Percentiles rank a stretch among this genome's conserved stretches.
Evolutionary conservation across 2,888 invertebrate genomes (phyloP).

Genomic region (Pyrochroa serraticornis): DNA sequence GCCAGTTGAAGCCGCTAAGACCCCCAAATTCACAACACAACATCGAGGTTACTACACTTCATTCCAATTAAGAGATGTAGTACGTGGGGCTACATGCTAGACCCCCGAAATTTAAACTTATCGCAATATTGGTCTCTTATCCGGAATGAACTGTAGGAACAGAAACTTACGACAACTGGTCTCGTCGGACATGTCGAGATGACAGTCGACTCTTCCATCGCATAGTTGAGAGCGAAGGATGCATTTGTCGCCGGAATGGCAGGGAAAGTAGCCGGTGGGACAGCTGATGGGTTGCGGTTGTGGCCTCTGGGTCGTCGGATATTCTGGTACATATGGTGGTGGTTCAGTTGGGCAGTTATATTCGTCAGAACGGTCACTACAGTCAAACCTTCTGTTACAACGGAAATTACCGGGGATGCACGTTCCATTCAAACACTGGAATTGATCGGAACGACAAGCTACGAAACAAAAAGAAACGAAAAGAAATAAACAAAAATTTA

Average conservation of each 20-base stretch:
- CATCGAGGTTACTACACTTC: conserved; percentile 18
- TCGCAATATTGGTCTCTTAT: not conserved
- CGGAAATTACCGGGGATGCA: conserved; percentile 60
- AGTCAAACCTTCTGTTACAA: conserved; percentile 61
- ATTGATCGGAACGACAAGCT: conserved; percentile 72
- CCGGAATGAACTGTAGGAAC: not conserved
- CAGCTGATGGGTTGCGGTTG: conserved; percentile 46
- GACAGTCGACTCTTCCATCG: conserved; percentile 71
- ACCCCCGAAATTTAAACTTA: not conserved
- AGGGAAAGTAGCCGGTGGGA: conserved; percentile 56
- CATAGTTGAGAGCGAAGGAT: conserved; percentile 58
- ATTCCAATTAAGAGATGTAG: not conserved
- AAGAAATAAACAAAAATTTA: conserved; percentile 34
- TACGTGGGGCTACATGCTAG: not conserved
- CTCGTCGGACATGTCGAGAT: conserved; percentile 74
- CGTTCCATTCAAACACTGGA: conserved; percentile 70
- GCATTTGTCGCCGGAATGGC: conserved; percentile 60
- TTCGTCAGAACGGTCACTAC: conserved; percentile 65
- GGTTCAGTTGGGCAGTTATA: conserved; percentile 60
- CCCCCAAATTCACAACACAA: conserved; percentile 4
- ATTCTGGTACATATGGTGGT: conserved; percentile 44
- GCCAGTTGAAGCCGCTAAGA: conserved; percentile 4
- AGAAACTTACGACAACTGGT: conserved; percentile 57
- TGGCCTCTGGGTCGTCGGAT: conserved; percentile 31
- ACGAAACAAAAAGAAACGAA: conserved; percentile 37